Conservation (phyloP, 2,113 vertebrate genomes). For the Coptodon bakossiorum region DNA sequence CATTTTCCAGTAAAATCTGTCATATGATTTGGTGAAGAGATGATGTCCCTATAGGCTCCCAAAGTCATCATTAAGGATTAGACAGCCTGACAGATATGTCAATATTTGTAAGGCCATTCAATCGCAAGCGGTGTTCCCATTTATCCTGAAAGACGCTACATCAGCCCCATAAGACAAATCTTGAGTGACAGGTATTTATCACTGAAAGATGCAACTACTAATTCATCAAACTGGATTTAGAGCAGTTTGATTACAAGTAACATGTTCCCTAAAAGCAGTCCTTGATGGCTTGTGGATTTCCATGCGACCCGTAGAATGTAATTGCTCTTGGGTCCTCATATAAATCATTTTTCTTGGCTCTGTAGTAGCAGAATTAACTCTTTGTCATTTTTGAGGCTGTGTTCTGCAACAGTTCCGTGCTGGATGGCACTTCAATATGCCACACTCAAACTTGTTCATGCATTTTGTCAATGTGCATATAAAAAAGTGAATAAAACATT, state of each 20-base stretch:
- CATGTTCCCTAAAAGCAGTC: background rate
- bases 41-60: background rate
- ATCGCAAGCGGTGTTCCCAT: background rate
- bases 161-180: background rate
- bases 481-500: background rate
- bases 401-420: background rate
- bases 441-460: background rate
- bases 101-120: conserved; percentile 37
- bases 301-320: background rate
- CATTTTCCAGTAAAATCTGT: background rate
- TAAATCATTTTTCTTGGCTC: background rate
- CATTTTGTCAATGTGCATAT: background rate
- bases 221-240: background rate
- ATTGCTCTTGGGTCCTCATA: background rate
- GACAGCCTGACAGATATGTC: conserved; percentile 34
- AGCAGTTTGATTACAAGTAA: background rate
- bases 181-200: background rate
- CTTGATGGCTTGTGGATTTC: background rate
- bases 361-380: background rate
- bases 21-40: background rate
- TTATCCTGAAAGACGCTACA: conserved; percentile 3
- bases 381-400: background rate
- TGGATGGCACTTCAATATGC: background rate
- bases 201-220: background rate
- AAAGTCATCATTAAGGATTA: conserved; percentile 37